Evolutionary conservation across 2,113 vertebrate species (phyloP).

Genomic region (Psilopogon haemacephalus): DNA sequence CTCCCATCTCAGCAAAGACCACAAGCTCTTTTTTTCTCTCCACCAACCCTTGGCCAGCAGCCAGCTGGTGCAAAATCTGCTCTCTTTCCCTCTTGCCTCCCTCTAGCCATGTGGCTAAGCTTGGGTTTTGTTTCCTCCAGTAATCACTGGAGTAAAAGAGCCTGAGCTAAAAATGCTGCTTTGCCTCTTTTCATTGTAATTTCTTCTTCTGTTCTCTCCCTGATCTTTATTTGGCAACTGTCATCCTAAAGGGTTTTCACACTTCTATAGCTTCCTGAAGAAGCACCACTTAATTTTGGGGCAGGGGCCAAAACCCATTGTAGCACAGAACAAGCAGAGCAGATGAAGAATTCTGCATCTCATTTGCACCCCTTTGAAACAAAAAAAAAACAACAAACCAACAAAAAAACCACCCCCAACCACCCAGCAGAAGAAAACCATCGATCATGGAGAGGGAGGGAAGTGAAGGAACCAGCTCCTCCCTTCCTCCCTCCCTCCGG

Average conservation of each 20-base stretch:
- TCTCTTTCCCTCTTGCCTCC: neutral
- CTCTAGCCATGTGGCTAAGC: neutral
- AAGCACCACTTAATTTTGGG: slow-evolving; percentile 21
- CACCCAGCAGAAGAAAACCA: neutral
- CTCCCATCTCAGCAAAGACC: neutral
- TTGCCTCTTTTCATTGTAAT: neutral
- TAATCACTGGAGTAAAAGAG: slow-evolving; percentile 37
- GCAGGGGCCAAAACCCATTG: slow-evolving; percentile 19
- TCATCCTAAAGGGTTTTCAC: slow-evolving; percentile 13
- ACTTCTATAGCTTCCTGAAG: slow-evolving; percentile 40
- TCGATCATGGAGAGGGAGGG: neutral
- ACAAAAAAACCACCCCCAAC: too few species aligned
- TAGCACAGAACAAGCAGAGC: slow-evolving; percentile 14
- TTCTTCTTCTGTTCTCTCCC: slow-evolving; percentile 38
- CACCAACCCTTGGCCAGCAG: neutral
- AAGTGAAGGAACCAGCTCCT: neutral
- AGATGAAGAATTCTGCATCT: slow-evolving; percentile 33
- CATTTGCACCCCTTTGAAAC: slow-evolving; percentile 1
- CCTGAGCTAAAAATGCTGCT: slow-evolving; percentile 30
- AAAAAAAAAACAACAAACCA: neutral
- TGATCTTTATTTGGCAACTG: slow-evolving; percentile 37
- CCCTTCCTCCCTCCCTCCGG: neutral
- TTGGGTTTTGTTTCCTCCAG: slow-evolving; percentile 35
- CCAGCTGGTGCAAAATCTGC: neutral
- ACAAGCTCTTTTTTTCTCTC: neutral